Evolutionary conservation across 2,113 vertebrate species (phyloP).

Genomic region (Dromaius novaehollandiae): DNA sequence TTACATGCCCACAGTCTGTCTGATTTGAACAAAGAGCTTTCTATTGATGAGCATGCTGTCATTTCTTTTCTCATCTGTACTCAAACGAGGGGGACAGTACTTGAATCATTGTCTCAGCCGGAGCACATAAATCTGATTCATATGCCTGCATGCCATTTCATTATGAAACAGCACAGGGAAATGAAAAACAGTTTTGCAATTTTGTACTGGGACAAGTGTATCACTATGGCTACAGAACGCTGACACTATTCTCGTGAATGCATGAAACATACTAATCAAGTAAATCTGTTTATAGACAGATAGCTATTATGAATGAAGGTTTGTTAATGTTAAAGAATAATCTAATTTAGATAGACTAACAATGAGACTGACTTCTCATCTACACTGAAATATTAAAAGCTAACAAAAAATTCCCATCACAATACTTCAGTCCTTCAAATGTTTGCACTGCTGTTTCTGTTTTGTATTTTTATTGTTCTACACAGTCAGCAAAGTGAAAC

Average conservation of each 20-base stretch:
- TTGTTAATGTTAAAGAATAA: background rate
- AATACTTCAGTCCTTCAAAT: background rate
- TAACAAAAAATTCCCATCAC: background rate
- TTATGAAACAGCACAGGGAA: slow-evolving; percentile 7
- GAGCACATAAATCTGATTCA: background rate
- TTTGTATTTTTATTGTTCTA: background rate
- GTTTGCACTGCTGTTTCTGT: background rate
- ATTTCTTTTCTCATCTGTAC: slow-evolving; percentile 2
- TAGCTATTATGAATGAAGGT: background rate
- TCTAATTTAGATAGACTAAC: background rate
- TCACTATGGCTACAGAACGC: background rate
- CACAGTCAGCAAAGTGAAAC: background rate
- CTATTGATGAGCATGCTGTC: background rate
- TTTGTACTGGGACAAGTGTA: background rate
- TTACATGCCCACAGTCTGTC: background rate
- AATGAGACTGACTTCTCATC: background rate
- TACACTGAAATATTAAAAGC: background rate
- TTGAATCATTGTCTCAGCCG: background rate
- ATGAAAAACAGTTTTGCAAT: background rate
- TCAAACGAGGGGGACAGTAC: background rate
- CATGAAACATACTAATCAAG: background rate
- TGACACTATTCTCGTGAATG: background rate
- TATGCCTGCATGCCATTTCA: background rate
- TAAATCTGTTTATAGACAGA: background rate
- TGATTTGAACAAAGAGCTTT: background rate